A percentile compares a stretch with the other conserved stretches of the same genome.
These are phyloP conservation scores for Kradibia gibbosae DNA, from an alignment of 1,140 invertebrate species.

Conservation along the genomic window DNA sequence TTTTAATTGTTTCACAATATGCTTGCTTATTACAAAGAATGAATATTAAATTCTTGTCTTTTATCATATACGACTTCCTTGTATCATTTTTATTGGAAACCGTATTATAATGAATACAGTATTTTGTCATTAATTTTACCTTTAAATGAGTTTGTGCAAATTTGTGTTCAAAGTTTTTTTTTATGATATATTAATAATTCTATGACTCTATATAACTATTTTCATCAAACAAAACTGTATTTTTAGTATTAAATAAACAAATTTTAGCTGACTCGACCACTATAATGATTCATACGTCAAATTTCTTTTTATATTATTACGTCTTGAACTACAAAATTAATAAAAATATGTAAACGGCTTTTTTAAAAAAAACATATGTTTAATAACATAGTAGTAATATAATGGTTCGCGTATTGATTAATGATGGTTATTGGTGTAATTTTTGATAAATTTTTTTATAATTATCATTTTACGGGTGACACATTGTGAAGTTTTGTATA, in stretches of 20 bases:
- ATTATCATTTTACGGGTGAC: too few species aligned
- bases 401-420: too few species aligned
- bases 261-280: background rate
- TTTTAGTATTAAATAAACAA: background rate
- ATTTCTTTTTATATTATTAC: too few species aligned
- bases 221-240: background rate
- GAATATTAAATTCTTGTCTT: background rate
- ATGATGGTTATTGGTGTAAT: too few species aligned
- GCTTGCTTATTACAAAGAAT: too few species aligned
- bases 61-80: background rate
- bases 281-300: background rate
- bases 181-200: constrained; percentile 18
- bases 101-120: background rate
- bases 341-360: too few species aligned
- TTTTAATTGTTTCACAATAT: too few species aligned
- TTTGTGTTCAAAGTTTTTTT: background rate
- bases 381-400: too few species aligned
- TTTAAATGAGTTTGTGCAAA: background rate
- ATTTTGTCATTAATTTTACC: constrained; percentile 4
- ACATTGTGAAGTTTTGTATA: too few species aligned
- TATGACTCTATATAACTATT: background rate
- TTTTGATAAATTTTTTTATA: too few species aligned
- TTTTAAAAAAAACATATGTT: too few species aligned
- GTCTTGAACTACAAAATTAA: too few species aligned
- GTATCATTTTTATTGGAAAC: background rate